Evolutionary conservation across 2,797 vertebrate species (phyloP).

Genomic region (Gastrophryne carolinensis): DNA sequence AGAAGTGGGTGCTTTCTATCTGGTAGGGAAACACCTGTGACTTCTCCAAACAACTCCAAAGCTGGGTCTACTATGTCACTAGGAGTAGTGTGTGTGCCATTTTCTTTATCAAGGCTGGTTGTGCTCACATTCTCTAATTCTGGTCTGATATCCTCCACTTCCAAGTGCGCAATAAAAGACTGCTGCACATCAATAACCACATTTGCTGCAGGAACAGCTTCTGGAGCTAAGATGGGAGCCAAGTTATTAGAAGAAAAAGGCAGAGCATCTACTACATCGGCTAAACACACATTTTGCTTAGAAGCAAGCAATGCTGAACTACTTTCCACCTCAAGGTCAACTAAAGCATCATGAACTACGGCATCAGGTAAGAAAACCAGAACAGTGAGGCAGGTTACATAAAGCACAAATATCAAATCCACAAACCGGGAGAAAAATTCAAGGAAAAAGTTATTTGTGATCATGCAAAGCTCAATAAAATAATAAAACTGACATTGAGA

Average conservation of each 20-base stretch:
- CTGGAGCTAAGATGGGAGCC: background rate
- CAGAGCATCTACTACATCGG: slow-evolving; percentile 10
- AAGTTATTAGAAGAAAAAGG: background rate
- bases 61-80: no score
- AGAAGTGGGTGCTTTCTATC: no score
- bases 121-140: no score
- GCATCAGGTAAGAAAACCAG: slow-evolving; percentile 56
- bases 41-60: no score
- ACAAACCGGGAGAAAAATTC: slow-evolving; percentile 36
- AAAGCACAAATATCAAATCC: slow-evolving; percentile 52
- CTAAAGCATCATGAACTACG: slow-evolving; percentile 11
- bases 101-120: no score
- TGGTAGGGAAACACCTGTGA: no score
- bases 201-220: background rate
- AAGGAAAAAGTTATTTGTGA: background rate
- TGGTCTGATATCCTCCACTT: no score
- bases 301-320: slow-evolving; percentile 29
- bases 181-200: background rate
- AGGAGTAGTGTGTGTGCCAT: no score
- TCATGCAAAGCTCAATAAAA: background rate
- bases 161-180: background rate
- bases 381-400: slow-evolving; percentile 62
- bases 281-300: background rate
- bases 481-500: background rate
- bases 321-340: slow-evolving; percentile 1